Evolutionary conservation across 2,797 vertebrate species (phyloP).

Genomic region (Amphiprion clarkii): DNA sequence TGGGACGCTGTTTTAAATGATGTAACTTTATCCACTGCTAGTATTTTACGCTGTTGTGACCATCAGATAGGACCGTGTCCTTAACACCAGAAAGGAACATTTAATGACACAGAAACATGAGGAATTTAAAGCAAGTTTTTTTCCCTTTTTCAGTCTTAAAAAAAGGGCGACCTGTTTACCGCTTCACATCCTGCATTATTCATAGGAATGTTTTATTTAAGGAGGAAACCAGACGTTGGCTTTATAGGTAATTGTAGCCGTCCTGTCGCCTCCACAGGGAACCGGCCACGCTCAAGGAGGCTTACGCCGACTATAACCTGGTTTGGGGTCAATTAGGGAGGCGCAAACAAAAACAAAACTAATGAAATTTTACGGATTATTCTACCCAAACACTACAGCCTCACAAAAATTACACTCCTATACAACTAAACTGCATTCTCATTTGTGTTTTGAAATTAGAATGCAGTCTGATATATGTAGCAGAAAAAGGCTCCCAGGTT

Average conservation of each 20-base stretch:
- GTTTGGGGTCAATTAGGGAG: conserved; percentile 31
- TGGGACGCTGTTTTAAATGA: conserved; percentile 50
- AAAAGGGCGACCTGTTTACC: conserved; percentile 8
- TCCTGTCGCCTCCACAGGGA: conserved; percentile 7
- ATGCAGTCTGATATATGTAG: too few relatives aligned
- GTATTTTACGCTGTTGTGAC: conserved; percentile 12
- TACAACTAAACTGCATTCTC: too few relatives aligned
- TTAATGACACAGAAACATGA: background rate
- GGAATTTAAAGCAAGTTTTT: conserved; percentile 4
- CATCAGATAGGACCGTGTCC: background rate
- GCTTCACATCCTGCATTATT: conserved; percentile 44
- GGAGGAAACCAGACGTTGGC: conserved; percentile 39
- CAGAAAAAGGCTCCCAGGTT: too few relatives aligned
- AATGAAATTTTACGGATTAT: conserved; percentile 11
- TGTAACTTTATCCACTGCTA: background rate
- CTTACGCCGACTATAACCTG: background rate
- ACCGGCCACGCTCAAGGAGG: background rate
- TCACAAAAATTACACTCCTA: too few relatives aligned
- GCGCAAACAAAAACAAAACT: conserved; percentile 5
- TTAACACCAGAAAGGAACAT: background rate
- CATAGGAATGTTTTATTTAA: conserved; percentile 58
- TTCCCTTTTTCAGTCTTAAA: background rate
- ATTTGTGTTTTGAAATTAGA: too few relatives aligned
- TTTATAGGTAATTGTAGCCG: conserved; percentile 31
- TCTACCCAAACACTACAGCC: too few relatives aligned